Evolutionary conservation across 2,113 vertebrate genomes (phyloP), one percentile per base, ranked within the genome.

Genomic region (Dasyornis broadbenti): DNA sequence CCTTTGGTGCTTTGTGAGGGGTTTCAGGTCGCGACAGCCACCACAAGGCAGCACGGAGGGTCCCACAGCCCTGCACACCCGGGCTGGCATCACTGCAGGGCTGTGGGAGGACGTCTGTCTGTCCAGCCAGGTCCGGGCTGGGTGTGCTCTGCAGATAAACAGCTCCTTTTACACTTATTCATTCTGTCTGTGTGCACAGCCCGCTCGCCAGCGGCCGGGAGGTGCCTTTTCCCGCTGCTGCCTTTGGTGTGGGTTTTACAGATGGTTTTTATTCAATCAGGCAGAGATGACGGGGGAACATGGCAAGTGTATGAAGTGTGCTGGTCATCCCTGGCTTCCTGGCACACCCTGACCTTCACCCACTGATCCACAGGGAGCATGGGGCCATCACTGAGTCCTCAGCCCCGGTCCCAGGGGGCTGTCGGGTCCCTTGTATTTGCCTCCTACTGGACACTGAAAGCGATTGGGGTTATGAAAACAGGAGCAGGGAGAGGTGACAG

Each of bases 281-380:
- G 6, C 37, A 19, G 68, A 1, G 7, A n/a, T 14, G 20, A 53
- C 3, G 7, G 40, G 5, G 7, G 7, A 14, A 18, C 42, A 5
- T 0, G 2, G 16, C 20, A 18, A 57, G 65, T 1, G 35, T 5
- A 30, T 4, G 60, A 33, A 44, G 12, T 21, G 71, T 0, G 3
- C 35, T 22, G 68, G 30, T 81, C 6, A 2, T 2, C 3, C 26
- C 33, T 12, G 7, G 28, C 26, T 42, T 49, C 31, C 19, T 2
- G 2, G 42, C 37, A 24, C 10, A 17, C 10, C 30, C 44, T 9
- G 6, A 35, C 49, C 75, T 61, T 21, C 35, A n/a, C 40, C 65
- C 9, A 3, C 39, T 2, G 53, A 20, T 35, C 44, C 24, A 26
- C 7, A 4, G 31, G 30, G 40, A 52, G 21, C 0, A 0, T 0